Evolutionary conservation across 2,797 vertebrate species (phyloP), one percentile per base, ranked within the genome.

Genomic region (Pagetopsis macropterus): DNA sequence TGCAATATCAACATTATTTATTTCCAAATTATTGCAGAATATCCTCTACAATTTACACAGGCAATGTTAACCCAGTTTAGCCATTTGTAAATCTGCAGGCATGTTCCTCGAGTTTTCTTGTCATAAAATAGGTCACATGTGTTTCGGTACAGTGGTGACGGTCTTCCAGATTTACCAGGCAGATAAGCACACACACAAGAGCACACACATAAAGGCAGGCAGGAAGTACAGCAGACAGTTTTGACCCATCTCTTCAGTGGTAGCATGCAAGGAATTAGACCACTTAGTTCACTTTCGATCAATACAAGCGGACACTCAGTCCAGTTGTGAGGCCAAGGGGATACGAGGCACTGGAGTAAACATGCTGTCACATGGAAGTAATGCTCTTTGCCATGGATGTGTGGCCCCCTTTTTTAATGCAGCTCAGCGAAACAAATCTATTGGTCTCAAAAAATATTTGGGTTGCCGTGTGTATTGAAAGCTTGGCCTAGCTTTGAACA

Each of bases 291-390:
- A 87, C 69, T 90, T 88, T 88, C 58, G 85, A 84, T 93, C 89
- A 88, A 75, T 94, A 91, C 84, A 85, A 91, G 89, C 82, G 62
- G 62, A 89, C 86, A 81, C 84, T 67, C 84, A 59, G 78, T 81
- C 78, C 84, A 77, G 70, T 76, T 59, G 81, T 72, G 71, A 79
- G 77, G 81, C 79, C 65, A 83, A 59, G 72, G 84, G 86, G 82
- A 89, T 88, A 86, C 70, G 64, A 81, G 59, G 67, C 86, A 81
- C 73, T 91, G 85, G 91, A 83, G 78, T 91, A 90, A 95, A 90
- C 78, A 89, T 84, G 78, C 74, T 90, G 80, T 93, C 88, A 93
- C 73, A 76, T 86, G 72, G 87, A 93, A 92, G 82, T 91, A 94
- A 94, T 82, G 87, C 90, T 65, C 88, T 88, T 75, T 62, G 86